These are phyloP conservation scores for Belonocnema kinseyi DNA, from an alignment of 1,140 invertebrate species.

Conservation along the genomic window DNA sequence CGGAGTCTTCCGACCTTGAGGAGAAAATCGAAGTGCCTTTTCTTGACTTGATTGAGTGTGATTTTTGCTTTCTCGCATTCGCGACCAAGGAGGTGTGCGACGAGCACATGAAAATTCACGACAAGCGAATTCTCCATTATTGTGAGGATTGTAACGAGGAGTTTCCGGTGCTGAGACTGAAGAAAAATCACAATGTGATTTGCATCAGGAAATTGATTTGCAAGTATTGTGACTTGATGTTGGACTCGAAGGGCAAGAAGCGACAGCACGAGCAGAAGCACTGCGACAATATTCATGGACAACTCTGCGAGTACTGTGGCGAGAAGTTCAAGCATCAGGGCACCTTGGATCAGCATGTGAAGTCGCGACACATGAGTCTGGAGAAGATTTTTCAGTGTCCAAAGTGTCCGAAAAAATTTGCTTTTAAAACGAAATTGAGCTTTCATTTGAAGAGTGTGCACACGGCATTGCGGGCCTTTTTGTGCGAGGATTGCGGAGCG, in stretches of 20 bases:
- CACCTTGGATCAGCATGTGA: constrained; percentile 71
- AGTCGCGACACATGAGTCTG: constrained; percentile 70
- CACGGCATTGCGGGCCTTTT: constrained; percentile 67
- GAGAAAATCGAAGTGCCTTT: constrained; percentile 39
- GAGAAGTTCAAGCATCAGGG: constrained; percentile 74
- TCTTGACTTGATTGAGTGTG: constrained; percentile 62
- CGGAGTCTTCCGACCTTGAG: constrained; percentile 37
- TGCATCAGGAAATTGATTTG: constrained; percentile 70
- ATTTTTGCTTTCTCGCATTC: constrained; percentile 69
- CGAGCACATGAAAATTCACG: constrained; percentile 69
- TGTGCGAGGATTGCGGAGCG: constrained; percentile 73
- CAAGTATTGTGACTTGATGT: constrained; percentile 62
- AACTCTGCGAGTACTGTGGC: constrained; percentile 72
- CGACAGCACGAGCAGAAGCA: constrained; percentile 74
- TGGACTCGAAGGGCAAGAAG: constrained; percentile 72
- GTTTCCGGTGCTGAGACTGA: constrained; percentile 68
- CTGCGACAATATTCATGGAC: constrained; percentile 68
- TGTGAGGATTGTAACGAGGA: constrained; percentile 71
- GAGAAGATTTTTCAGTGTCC: constrained; percentile 73
- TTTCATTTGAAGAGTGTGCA: constrained; percentile 74
- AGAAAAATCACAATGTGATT: constrained; percentile 64
- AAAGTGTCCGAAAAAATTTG: constrained; percentile 73
- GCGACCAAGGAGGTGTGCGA: constrained; percentile 60
- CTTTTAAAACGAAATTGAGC: constrained; percentile 72
- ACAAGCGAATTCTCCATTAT: constrained; percentile 68